Evolutionary conservation across 2,888 invertebrate species (phyloP).

Genomic region (Hyles lineata): DNA sequence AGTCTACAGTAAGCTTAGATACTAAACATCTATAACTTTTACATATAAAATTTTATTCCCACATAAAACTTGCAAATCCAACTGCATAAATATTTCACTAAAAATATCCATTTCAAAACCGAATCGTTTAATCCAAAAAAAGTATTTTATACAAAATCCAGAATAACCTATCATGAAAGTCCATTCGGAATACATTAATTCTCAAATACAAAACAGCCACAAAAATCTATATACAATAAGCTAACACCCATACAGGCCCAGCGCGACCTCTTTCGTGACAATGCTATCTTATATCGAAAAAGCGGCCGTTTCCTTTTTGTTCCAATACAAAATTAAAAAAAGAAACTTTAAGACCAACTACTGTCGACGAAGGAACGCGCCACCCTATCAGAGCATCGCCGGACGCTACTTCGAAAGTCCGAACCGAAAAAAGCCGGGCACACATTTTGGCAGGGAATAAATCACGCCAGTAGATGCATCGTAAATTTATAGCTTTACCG

Average conservation of each 20-base stretch:
- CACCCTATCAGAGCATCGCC: constrained; percentile 80
- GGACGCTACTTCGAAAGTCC: constrained; percentile 81
- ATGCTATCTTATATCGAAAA: constrained; percentile 69
- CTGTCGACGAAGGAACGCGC: constrained; percentile 76
- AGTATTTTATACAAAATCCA: not conserved
- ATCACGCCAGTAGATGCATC: constrained; percentile 79
- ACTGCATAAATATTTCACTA: not conserved
- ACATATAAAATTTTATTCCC: not conserved
- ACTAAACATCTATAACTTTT: not conserved
- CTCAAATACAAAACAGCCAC: constrained; percentile 3
- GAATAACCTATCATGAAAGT: constrained; percentile 4
- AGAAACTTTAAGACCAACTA: constrained; percentile 71
- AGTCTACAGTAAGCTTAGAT: too few relatives aligned
- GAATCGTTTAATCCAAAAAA: not conserved
- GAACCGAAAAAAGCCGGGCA: constrained; percentile 74
- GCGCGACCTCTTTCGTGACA: constrained; percentile 47
- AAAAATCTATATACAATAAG: constrained; percentile 12
- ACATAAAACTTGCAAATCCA: not conserved
- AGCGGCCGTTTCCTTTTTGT: constrained; percentile 69
- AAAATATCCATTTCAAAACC: not conserved
- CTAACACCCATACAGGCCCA: constrained; percentile 17
- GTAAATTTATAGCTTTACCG: constrained; percentile 74
- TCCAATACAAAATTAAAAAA: constrained; percentile 62
- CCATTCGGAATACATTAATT: not conserved
- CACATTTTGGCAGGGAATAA: constrained; percentile 84